Base-by-base conservation (phyloP, 2,797 vertebrate genomes). In the Sciurus carolinensis region DNA sequence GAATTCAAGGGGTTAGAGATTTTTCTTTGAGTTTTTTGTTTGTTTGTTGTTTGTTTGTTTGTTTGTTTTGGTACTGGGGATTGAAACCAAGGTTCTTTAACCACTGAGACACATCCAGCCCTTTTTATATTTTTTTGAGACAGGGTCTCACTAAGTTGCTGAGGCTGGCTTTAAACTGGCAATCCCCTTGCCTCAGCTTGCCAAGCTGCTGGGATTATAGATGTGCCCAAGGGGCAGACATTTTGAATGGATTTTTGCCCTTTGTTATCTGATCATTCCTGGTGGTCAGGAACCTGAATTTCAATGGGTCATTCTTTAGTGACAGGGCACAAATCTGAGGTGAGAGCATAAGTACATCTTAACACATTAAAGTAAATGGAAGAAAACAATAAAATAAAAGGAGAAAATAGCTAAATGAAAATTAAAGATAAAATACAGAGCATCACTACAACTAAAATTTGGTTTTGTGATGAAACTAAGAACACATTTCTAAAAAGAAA, bases 391-490 rank as follows among this genome's bases (percentile, higher is more conserved):
- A 42, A 88, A 76, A 84, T 5, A 39, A 64, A 15, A 80, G 36
- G 36, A 71, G 9, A 77, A 93, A 88, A 33, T 57, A 82, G 50
- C 33, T 82, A 94, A 75, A 69, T 75, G 3, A 69, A 79, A 95
- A 89, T 73, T 69, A 84, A 95, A 76, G 30, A 47, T 86, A 71
- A 3, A 84, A 66, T 75, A 73, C 28, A 50, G 10, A 80, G 7
- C 22, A 71, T 64, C 54, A 72, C 2, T 28, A 52, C 7, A 71
- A 73, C 47, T 11, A 36, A 94, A 96, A 57, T 7, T 73, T 47
- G 26, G 7, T 50, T 67, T 26, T 66, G 24, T 64, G 62, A 33
- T 87, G 28, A 82, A 86, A 71, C 28, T 87, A 83, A 96, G 26
- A 87, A 87, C 5, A 79, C 7, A 76, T 90, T 20, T 79, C 72